These are phyloP conservation scores for Channa maculata DNA, from an alignment of 2,113 vertebrate genomes.

Conservation along the genomic window DNA sequence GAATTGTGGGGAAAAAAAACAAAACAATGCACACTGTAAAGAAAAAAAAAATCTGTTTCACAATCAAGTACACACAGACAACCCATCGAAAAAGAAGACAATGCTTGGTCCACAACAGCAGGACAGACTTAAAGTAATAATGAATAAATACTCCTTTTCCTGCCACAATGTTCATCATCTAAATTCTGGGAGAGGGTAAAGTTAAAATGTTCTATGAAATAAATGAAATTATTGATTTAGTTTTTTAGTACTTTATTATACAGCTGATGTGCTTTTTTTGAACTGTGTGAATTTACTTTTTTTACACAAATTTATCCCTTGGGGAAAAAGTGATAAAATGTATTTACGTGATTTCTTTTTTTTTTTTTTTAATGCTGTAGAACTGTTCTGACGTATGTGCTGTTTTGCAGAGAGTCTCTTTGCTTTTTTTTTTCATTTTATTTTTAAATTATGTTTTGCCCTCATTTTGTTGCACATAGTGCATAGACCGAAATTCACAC, in stretches of 20 bases:
- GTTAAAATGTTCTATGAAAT: constrained; percentile 85
- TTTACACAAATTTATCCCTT: constrained; percentile 92
- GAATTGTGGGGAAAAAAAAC: constrained; percentile 71
- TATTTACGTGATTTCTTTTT: constrained; percentile 87
- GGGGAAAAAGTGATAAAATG: constrained; percentile 83
- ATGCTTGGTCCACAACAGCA: constrained; percentile 78
- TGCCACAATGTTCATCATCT: constrained; percentile 87
- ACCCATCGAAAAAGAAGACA: constrained; percentile 82
- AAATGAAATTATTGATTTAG: constrained; percentile 92
- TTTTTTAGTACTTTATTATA: constrained; percentile 99
- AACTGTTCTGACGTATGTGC: constrained; percentile 89
- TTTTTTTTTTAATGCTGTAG: constrained; percentile 91
- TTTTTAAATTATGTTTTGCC: not conserved
- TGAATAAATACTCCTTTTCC: constrained; percentile 81
- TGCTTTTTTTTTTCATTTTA: constrained; percentile 44
- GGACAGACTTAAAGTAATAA: constrained; percentile 84
- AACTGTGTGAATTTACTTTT: constrained; percentile 92
- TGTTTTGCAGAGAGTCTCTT: constrained; percentile 87
- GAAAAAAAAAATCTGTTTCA: constrained; percentile 78
- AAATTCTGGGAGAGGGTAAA: constrained; percentile 86
- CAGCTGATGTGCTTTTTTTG: constrained; percentile 98
- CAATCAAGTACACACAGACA: constrained; percentile 80
- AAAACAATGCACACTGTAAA: constrained; percentile 82
- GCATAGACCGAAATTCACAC: constrained; percentile 85
- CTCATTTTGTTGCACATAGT: constrained; percentile 80